phyloP scores from a whole-genome alignment of 2,888 invertebrate species.

The Cetonia aurata region DNA sequence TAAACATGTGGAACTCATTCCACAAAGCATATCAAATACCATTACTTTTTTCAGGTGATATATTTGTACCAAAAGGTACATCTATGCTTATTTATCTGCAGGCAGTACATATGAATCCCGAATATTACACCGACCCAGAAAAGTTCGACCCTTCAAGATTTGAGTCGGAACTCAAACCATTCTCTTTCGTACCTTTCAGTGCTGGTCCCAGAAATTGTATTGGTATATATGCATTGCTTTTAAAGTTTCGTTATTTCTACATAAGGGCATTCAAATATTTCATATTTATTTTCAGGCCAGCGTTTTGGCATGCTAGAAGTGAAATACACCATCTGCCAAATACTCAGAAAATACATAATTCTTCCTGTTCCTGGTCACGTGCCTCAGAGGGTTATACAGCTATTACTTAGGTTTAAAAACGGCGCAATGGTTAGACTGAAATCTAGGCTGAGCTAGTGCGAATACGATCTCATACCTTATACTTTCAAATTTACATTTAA shows the following conservation, averaged over 20 bases:
- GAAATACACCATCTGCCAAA: not conserved
- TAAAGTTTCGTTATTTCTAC: conserved; percentile 27
- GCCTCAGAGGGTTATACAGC: not conserved
- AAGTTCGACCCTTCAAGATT: conserved; percentile 70
- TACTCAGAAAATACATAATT: conserved; percentile 1
- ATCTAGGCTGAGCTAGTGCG: not conserved
- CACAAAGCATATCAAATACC: not conserved
- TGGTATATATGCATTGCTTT: conserved; percentile 57
- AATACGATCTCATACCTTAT: too few species aligned
- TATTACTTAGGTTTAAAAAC: not conserved
- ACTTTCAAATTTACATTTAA: too few species aligned
- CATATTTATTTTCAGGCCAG: too few species aligned
- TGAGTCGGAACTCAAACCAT: conserved; percentile 61
- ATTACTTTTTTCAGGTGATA: conserved; percentile 50
- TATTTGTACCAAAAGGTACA: conserved; percentile 61
- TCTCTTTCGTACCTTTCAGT: conserved; percentile 72
- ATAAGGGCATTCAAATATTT: not conserved
- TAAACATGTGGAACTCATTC: not conserved
- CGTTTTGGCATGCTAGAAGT: not conserved
- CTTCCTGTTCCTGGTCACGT: not conserved
- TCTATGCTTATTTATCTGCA: conserved; percentile 65
- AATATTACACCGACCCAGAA: conserved; percentile 69
- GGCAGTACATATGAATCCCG: conserved; percentile 67
- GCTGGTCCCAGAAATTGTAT: conserved; percentile 75
- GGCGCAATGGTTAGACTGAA: not conserved